phyloP scores from a whole-genome alignment of 2,113 vertebrate species.

The Pseudopodoces humilis region DNA sequence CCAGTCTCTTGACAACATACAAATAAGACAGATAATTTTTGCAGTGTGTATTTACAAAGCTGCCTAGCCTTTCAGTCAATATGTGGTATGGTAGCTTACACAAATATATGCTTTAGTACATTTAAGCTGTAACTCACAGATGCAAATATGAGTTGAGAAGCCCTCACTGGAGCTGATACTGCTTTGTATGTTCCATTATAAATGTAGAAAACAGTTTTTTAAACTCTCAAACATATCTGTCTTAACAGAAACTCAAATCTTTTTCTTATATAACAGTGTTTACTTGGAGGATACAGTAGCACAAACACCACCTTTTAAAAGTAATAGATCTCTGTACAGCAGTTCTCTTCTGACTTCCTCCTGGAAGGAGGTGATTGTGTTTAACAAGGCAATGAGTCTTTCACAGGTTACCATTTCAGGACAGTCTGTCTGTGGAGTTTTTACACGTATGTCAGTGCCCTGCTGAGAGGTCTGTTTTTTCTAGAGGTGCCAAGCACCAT shows the following conservation, averaged over 20 bases:
- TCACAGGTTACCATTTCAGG: neutral
- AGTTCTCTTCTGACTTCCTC: neutral
- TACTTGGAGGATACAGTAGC: neutral
- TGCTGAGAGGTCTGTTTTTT: neutral
- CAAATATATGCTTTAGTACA: conserved; percentile 24
- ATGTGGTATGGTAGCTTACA: neutral
- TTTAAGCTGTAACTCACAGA: neutral
- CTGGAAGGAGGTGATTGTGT: neutral
- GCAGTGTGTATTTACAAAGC: conserved; percentile 19
- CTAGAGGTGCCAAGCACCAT: neutral
- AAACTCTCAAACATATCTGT: neutral
- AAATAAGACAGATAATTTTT: conserved; percentile 53
- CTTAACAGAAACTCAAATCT: neutral
- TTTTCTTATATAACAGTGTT: neutral
- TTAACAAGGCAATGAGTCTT: neutral
- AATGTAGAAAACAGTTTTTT: neutral
- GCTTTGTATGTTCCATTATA: neutral
- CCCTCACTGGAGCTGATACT: neutral
- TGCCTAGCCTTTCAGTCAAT: conserved; percentile 30
- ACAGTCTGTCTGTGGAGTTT: neutral
- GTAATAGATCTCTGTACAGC: neutral
- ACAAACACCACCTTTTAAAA: neutral
- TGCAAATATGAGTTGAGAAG: neutral
- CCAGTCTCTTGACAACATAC: conserved; percentile 49
- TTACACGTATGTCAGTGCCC: neutral